Conservation (phyloP, 2,113 vertebrate species). For the Heloderma charlesbogerti region DNA sequence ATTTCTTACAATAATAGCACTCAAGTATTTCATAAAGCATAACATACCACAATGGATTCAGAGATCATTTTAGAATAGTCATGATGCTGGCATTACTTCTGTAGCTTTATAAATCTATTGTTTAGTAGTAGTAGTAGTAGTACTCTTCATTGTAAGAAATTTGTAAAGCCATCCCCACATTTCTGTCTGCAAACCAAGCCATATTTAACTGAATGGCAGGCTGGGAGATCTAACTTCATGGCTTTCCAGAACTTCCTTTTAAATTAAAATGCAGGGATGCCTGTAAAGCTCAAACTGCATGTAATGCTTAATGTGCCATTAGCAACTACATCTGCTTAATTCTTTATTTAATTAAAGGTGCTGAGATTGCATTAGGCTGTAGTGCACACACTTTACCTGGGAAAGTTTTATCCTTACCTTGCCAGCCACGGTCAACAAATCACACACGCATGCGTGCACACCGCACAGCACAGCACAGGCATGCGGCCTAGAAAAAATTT, state of each 20-base stretch:
- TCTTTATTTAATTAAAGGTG: no score
- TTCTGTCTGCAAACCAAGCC: conserved; percentile 54
- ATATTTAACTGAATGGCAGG: conserved; percentile 46
- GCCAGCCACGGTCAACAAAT: not conserved
- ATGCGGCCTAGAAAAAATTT: no score
- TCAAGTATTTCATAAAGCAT: conserved; percentile 74
- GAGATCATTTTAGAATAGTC: conserved; percentile 74
- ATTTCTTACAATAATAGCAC: conserved; percentile 68
- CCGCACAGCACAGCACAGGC: no score
- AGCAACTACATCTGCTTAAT: no score
- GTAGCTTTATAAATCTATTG: conserved; percentile 65
- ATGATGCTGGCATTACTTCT: conserved; percentile 59
- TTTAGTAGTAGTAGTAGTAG: not conserved
- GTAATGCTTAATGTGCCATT: not conserved
- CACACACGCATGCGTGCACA: no score
- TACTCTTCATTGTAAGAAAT: conserved; percentile 57
- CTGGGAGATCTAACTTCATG: conserved; percentile 29
- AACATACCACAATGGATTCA: conserved; percentile 69
- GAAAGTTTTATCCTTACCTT: not conserved
- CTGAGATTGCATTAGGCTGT: no score
- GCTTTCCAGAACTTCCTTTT: conserved; percentile 42
- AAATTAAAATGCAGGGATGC: conserved; percentile 37
- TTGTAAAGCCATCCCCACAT: conserved; percentile 43
- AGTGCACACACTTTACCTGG: not conserved
- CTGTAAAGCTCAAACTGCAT: conserved; percentile 41